These are phyloP conservation scores for Alethe castanea DNA, from an alignment of 2,113 vertebrate species.

Conservation along the genomic window DNA sequence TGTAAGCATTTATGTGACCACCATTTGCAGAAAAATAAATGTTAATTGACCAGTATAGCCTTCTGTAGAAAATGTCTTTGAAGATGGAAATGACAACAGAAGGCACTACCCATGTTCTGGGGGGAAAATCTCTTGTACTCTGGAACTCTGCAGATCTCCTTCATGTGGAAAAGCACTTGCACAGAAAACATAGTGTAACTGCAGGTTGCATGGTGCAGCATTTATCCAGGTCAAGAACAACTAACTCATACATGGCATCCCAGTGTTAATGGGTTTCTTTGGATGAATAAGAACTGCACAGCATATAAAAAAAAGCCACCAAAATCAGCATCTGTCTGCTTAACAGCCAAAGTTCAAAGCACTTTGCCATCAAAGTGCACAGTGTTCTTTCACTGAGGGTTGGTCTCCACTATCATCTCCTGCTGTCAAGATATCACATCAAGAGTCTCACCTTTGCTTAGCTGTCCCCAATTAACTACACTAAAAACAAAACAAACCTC, in stretches of 20 bases:
- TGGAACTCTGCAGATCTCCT: not conserved
- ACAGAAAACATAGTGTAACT: not conserved
- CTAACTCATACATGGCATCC: not conserved
- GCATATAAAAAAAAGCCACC: not conserved
- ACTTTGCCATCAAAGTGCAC: constrained; percentile 12
- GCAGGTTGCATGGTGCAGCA: not conserved
- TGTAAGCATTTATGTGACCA: not conserved
- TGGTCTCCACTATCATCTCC: constrained; percentile 1
- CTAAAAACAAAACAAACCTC: constrained; percentile 47
- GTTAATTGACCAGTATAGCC: not conserved
- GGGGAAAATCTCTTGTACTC: not conserved
- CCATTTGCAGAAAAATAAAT: not conserved
- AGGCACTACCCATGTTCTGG: not conserved
- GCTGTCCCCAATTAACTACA: constrained; percentile 24
- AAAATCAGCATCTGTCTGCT: constrained; percentile 45
- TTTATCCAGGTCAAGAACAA: not conserved
- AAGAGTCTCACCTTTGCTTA: constrained; percentile 8
- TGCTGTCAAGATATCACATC: constrained; percentile 1
- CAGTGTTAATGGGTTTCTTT: not conserved
- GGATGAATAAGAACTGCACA: not conserved
- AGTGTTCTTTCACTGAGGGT: not conserved
- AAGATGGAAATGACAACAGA: not conserved
- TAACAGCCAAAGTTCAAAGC: constrained; percentile 3
- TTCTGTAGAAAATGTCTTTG: not conserved
- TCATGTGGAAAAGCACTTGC: not conserved